Evolutionary conservation across 2,888 invertebrate species (phyloP).

Genomic region (Resseliella maxima): DNA sequence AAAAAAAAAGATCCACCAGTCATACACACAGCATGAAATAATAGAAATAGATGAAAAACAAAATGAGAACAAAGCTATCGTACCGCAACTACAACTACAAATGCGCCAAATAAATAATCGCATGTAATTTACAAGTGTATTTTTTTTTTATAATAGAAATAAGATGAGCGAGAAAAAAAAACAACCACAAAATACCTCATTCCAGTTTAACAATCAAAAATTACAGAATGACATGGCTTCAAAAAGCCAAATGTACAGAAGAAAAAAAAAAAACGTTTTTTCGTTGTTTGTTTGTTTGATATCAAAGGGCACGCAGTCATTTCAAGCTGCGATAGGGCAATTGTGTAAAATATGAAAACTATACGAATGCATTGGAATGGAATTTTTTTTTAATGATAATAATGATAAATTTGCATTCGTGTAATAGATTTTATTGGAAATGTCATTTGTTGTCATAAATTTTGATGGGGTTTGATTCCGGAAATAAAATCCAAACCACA

Average conservation of each 20-base stretch:
- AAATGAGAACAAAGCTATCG: neutral
- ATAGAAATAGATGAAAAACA: neutral
- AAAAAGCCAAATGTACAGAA: too few relatives aligned
- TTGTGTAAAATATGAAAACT: neutral
- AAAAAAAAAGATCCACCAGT: neutral
- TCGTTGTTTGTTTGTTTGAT: too few relatives aligned
- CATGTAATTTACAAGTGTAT: conserved; percentile 6
- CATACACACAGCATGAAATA: neutral
- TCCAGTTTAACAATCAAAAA: conserved; percentile 16
- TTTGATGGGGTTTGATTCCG: neutral
- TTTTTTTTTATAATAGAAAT: too few relatives aligned
- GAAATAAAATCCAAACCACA: neutral
- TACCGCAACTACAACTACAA: neutral
- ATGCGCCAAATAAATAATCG: neutral
- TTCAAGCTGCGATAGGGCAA: neutral
- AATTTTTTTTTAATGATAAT: neutral
- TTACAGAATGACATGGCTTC: conserved; percentile 4
- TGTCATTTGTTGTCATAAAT: neutral
- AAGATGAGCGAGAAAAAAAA: neutral
- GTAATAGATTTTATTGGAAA: neutral
- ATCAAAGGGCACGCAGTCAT: conserved; percentile 25
- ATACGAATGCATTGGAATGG: neutral
- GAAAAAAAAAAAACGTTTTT: neutral
- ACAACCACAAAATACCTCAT: conserved; percentile 15
- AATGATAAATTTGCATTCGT: neutral